These are phyloP conservation scores for Buceros bicornis DNA, from an alignment of 2,797 vertebrate species.

Conservation along the genomic window DNA sequence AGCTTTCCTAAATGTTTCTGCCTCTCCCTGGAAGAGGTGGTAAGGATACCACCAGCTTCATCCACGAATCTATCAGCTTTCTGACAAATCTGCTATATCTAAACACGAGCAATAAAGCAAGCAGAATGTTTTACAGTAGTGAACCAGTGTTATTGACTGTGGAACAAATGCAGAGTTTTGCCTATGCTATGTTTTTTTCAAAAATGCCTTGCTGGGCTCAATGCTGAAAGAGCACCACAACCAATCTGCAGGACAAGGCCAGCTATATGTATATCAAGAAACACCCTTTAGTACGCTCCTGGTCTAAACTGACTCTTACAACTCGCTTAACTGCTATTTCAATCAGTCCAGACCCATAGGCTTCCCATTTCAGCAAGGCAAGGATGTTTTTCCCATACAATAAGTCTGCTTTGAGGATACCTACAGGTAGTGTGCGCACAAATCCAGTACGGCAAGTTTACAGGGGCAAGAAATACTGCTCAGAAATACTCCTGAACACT, in stretches of 20 bases:
- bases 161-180: slow-evolving; percentile 9
- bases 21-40: not conserved
- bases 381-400: not conserved
- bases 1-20: not conserved
- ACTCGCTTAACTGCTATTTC: not conserved
- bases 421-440: not conserved
- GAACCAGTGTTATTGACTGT: not conserved
- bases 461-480: not conserved
- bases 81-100: not conserved
- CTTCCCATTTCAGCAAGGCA: not conserved
- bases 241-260: not conserved
- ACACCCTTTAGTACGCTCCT: not conserved
- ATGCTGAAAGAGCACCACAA: not conserved
- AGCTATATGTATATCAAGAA: not conserved
- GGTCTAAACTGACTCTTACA: not conserved
- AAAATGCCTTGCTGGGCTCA: not conserved
- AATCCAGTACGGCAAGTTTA: not conserved
- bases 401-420: not conserved
- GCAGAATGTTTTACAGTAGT: not conserved
- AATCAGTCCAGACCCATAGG: not conserved
- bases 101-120: not conserved
- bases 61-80: not conserved
- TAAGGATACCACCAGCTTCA: not conserved
- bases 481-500: too few relatives aligned
- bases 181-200: not conserved